Conservation (phyloP, 2,113 vertebrate genomes). For the Myotis yumanensis region DNA sequence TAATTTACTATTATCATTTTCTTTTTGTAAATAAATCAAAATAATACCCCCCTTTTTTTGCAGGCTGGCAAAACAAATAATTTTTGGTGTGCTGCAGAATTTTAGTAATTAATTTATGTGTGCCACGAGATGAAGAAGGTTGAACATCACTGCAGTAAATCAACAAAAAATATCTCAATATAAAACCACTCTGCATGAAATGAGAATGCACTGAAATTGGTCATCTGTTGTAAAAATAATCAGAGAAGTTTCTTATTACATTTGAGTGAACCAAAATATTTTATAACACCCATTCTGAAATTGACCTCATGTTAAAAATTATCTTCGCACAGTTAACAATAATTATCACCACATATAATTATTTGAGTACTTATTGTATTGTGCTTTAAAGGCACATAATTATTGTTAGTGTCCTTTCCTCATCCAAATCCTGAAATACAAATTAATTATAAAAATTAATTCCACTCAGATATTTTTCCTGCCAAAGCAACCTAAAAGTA, state of each 20-base stretch:
- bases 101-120: neutral
- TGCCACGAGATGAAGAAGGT: neutral
- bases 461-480: neutral
- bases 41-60: neutral
- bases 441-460: conserved; percentile 40
- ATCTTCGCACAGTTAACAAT: neutral
- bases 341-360: neutral
- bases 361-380: neutral
- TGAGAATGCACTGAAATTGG: neutral
- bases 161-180: neutral
- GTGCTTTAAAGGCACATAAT: neutral
- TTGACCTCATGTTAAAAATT: conserved; percentile 7
- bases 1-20: neutral
- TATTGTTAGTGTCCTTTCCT: neutral
- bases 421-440: neutral
- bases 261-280: neutral
- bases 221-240: neutral
- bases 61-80: neutral
- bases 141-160: neutral
- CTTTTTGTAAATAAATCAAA: neutral
- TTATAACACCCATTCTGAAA: neutral
- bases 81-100: neutral
- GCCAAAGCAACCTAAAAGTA: neutral
- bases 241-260: neutral
- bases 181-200: neutral